Evolutionary conservation across 2,113 vertebrate species (phyloP).

Genomic region (Dasyprocta punctata): DNA sequence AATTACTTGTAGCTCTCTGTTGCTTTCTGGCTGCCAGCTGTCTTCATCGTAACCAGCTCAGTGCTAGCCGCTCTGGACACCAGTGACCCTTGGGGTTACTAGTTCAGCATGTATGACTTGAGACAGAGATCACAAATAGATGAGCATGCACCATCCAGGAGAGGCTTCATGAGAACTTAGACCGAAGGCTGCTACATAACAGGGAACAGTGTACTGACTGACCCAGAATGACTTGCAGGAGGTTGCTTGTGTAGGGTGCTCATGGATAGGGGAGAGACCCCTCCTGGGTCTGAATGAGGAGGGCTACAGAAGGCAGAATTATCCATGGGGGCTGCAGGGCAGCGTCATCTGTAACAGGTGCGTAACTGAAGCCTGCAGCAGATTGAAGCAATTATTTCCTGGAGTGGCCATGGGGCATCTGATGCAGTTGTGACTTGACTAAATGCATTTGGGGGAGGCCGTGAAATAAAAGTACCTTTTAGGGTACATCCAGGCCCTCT

Average conservation of each 20-base stretch:
- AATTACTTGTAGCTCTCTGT: neutral
- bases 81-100: neutral
- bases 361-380: neutral
- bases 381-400: neutral
- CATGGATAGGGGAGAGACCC: neutral
- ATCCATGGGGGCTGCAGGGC: neutral
- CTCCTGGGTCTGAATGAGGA: neutral
- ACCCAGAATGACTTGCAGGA: neutral
- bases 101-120: neutral
- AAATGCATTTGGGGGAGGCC: neutral
- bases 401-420: neutral
- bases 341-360: neutral
- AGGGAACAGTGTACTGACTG: too few species aligned
- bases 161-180: neutral
- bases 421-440: neutral
- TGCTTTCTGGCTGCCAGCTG: neutral
- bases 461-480: neutral
- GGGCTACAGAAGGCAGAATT: neutral
- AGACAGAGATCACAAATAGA: neutral
- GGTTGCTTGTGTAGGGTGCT: neutral
- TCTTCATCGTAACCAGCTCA: neutral
- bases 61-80: neutral
- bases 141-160: neutral
- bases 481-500: neutral
- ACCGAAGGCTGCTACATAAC: neutral